Base-by-base conservation (phyloP, 1,140 invertebrate genomes). In the Oryzaephilus surinamensis region DNA sequence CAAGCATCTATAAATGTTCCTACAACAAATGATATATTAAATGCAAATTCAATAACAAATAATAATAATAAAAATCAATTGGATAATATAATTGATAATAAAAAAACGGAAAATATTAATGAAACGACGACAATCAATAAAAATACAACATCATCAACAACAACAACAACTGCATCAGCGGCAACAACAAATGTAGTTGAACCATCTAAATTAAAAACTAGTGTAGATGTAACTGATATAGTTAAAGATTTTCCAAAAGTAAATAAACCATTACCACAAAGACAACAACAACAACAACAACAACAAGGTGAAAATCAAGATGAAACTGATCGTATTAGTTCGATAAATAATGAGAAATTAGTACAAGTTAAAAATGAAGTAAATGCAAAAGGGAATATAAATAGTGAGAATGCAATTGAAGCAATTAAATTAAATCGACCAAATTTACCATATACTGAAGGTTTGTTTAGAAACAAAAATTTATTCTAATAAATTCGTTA, bases 211-310 rank as follows among this genome's bases (percentile, higher is more conserved):
- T 13, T 33, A 17, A 49, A 48, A 19, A 39, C 21, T 8, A 48
- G 32, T 43, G 45, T 60, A 14, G 54, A 60, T 38, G 51, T 62
- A 15, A 61, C 56, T 7, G 49, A 49, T 41, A 61, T 62, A 19
- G 50, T 62, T 34, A 55, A 46, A 21, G 58, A 60, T 13, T 39
- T 33, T 16, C 46, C 54, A 5, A 52, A 48, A 47, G 47, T 50
- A 5, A 40, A 52, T 12, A 45, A 32, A 26, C 30, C 12, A 32
- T 43, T 37, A 21, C 32, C 18, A 32, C 27, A 18, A 38, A 26
- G 1, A 28, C 23, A 32, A n/a, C 43, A 47, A 23, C 21, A 24
- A 24, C 16, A 32, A 14, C n/a, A n/a, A n/a, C n/a, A n/a, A n/a
- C n/a, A n/a, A 37, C 31, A 0, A 20, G 26, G 30, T 11, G 44